phyloP scores from a whole-genome alignment of 1,140 invertebrate genomes.

The Halictus rubicundus region DNA sequence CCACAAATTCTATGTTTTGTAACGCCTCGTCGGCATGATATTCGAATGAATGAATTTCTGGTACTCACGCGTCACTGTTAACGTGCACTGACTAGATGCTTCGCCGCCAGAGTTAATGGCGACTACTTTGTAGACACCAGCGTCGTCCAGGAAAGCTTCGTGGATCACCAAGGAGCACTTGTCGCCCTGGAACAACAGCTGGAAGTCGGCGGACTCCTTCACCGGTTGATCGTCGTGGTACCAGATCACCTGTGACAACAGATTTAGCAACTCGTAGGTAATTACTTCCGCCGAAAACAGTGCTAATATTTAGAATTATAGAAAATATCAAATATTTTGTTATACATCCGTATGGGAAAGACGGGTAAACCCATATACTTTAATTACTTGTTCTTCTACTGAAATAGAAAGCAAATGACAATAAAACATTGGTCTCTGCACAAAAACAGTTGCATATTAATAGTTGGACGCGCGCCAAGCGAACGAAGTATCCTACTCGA shows the following conservation, averaged over 20 bases:
- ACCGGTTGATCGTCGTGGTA: constrained; percentile 91
- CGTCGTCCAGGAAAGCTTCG: constrained; percentile 88
- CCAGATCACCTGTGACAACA: constrained; percentile 86
- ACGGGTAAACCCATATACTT: too few relatives aligned
- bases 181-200: constrained; percentile 90
- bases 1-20: too few relatives aligned
- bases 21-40: too few relatives aligned
- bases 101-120: constrained; percentile 91
- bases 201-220: constrained; percentile 91
- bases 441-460: too few relatives aligned
- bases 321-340: too few relatives aligned
- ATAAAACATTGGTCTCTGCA: too few relatives aligned
- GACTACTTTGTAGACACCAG: constrained; percentile 89
- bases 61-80: constrained; percentile 81
- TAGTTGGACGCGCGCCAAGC: too few relatives aligned
- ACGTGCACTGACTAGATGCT: constrained; percentile 86
- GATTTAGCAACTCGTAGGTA: constrained; percentile 8
- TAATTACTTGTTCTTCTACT: too few relatives aligned
- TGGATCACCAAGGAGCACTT: constrained; percentile 89
- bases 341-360: too few relatives aligned
- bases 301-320: too few relatives aligned
- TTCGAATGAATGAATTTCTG: background rate
- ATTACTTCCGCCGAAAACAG: background rate
- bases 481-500: too few relatives aligned
- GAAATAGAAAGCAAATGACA: too few relatives aligned